phyloP scores from a whole-genome alignment of 2,888 invertebrate genomes.

The Eledone cirrhosa region DNA sequence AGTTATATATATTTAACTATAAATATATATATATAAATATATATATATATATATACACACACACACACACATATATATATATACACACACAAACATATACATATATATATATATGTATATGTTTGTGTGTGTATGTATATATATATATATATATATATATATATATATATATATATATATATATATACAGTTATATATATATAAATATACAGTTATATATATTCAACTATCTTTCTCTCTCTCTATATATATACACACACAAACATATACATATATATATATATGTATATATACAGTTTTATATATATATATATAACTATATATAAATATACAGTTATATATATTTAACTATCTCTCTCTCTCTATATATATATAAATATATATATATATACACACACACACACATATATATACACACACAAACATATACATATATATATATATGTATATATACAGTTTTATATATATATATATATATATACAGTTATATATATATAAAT shows the following conservation, averaged over 20 bases:
- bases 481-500: no score
- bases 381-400: neutral
- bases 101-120: neutral
- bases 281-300: neutral
- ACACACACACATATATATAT: neutral
- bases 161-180: neutral
- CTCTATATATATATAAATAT: neutral
- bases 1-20: neutral
- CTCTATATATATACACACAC: neutral
- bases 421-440: neutral
- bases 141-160: neutral
- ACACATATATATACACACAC: neutral
- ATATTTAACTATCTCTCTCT: neutral
- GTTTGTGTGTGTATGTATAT: neutral
- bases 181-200: no score
- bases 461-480: no score
- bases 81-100: neutral
- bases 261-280: neutral
- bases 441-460: neutral
- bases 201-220: no score
- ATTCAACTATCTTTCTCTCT: no score
- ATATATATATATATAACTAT: no score
- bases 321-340: no score
- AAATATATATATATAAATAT: neutral
- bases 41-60: neutral